These are phyloP conservation scores for Mohoua ochrocephala DNA, from an alignment of 2,113 vertebrate genomes.

Conservation along the genomic window DNA sequence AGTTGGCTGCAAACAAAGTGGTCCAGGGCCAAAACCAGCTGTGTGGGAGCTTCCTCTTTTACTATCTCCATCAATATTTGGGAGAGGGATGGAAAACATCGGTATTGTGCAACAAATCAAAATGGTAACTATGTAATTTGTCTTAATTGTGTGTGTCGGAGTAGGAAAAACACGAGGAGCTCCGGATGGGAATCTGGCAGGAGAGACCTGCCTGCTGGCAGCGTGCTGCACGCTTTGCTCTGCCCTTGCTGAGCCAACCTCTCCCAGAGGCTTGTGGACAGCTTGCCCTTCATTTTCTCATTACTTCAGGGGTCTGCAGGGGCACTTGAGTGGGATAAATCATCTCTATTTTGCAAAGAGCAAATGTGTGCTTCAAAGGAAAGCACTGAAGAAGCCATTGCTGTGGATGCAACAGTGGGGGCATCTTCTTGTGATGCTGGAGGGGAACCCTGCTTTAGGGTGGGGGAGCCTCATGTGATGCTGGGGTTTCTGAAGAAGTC, in stretches of 20 bases:
- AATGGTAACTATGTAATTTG: slow-evolving; percentile 47
- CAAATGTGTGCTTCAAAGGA: not conserved
- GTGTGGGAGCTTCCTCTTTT: not conserved
- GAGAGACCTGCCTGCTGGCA: slow-evolving; percentile 20
- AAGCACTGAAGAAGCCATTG: not conserved
- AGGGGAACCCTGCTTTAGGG: not conserved
- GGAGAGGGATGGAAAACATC: slow-evolving; percentile 14
- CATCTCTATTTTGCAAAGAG: not conserved
- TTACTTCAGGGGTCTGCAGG: not conserved
- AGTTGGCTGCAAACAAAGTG: slow-evolving; percentile 4
- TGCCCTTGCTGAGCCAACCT: not conserved
- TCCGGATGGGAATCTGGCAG: slow-evolving; percentile 19
- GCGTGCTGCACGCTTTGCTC: not conserved
- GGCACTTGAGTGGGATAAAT: not conserved
- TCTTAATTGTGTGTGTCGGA: slow-evolving; percentile 12
- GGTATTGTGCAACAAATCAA: slow-evolving; percentile 19
- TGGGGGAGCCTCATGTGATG: rapidly evolving
- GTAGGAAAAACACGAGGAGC: not conserved
- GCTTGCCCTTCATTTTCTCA: not conserved
- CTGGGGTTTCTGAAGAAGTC: not conserved
- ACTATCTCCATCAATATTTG: slow-evolving; percentile 34
- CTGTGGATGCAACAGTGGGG: not conserved
- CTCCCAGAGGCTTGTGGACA: not conserved
- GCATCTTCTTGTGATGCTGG: not conserved
- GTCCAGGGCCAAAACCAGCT: slow-evolving; percentile 24